Evolutionary conservation across 2,797 vertebrate species (phyloP).

Genomic region (Chloroceryle inda): DNA sequence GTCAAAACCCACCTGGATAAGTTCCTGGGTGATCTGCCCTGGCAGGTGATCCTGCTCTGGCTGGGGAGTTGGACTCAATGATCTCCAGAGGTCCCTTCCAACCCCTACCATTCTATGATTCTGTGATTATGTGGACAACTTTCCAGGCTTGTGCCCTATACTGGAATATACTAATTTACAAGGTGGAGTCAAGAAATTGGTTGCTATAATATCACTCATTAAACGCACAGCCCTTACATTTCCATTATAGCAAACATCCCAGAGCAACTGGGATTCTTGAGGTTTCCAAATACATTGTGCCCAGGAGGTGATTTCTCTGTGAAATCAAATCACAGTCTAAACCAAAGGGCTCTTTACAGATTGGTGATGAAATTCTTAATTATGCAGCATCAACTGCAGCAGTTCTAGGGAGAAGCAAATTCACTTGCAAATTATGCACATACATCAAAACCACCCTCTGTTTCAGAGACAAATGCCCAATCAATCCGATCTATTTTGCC

Average conservation of each 20-base stretch:
- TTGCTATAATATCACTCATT: background rate
- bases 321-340: slow-evolving; percentile 1
- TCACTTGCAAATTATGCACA: slow-evolving; percentile 56
- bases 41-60: too few species aligned
- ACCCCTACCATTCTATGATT: too few species aligned
- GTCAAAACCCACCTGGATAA: too few species aligned
- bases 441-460: slow-evolving; percentile 67
- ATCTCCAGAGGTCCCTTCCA: too few species aligned
- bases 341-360: background rate
- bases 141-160: background rate
- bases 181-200: background rate
- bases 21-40: too few species aligned
- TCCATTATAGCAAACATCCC: background rate
- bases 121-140: background rate
- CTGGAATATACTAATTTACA: background rate
- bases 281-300: background rate
- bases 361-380: slow-evolving; percentile 60
- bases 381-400: slow-evolving; percentile 29
- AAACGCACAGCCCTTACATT: background rate
- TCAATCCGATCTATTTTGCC: slow-evolving; percentile 58
- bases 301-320: background rate
- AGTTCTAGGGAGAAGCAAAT: slow-evolving; percentile 38
- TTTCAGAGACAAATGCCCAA: slow-evolving; percentile 62
- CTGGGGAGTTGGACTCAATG: too few species aligned
- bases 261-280: background rate